phyloP scores from a whole-genome alignment of 1,140 invertebrate genomes.

The Globodera ellingtonae region DNA sequence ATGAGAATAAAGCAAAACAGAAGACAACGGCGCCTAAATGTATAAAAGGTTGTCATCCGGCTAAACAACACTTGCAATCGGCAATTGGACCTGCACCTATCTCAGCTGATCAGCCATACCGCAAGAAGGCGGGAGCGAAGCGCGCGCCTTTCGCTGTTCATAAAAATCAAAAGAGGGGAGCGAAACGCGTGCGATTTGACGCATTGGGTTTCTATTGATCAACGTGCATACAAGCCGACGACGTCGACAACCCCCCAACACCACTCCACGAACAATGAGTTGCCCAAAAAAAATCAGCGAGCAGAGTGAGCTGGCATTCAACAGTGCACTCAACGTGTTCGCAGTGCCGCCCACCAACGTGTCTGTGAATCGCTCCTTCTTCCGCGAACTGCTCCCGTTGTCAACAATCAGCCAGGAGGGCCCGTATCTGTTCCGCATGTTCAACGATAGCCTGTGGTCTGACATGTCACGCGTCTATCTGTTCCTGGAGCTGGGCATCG shows the following conservation, averaged over 20 bases:
- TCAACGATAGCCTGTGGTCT: constrained; percentile 32
- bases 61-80: background rate
- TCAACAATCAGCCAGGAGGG: constrained; percentile 18
- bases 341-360: constrained; percentile 42
- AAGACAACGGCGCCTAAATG: background rate
- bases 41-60: too few relatives aligned
- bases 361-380: constrained; percentile 20
- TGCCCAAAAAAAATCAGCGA: background rate
- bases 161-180: too few relatives aligned
- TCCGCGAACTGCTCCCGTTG: constrained; percentile 35
- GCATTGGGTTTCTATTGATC: background rate
- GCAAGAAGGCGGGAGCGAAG: too few relatives aligned
- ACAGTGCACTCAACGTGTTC: constrained; percentile 36
- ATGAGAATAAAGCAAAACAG: background rate
- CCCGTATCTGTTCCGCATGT: constrained; percentile 7
- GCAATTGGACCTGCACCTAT: background rate
- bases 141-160: too few relatives aligned
- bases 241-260: too few relatives aligned
- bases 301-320: constrained; percentile 18
- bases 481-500: constrained; percentile 31
- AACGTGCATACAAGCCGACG: background rate
- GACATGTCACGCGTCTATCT: constrained; percentile 35
- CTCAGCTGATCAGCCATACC: too few relatives aligned
- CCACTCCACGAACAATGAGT: background rate
- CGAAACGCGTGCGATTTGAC: background rate